Base-by-base conservation (phyloP, 2,797 vertebrate genomes). In the Picus viridis region DNA sequence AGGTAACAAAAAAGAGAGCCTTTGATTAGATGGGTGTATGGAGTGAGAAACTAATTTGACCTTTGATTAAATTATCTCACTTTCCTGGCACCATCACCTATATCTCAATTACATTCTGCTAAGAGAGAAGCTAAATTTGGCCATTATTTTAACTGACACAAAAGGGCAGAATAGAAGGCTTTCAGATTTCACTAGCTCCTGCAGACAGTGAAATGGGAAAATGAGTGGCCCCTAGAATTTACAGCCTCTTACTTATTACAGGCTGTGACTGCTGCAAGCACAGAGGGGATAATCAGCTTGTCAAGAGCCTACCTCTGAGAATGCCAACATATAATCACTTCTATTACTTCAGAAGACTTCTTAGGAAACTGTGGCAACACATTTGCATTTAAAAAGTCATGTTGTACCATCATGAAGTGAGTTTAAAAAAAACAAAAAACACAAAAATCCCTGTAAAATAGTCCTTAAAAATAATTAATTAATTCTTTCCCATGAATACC, bases 211-310 rank as follows among this genome's bases (percentile, higher is more conserved):
- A 97, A 97, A 97, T 94, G 90, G 83, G 95, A 96, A 97, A 96
- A 97, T 94, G 95, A 97, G 89, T 92, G 83, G 84, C 71, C 94
- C 57, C 86, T 91, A 83, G 94, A 96, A 96, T 97, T 96, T 96
- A 81, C 80, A 95, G 56, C 82, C 71, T 96, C 83, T 97, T 96
- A 64, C 93, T 97, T 96, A 94, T 97, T 96, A 94, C 87, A 93
- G 93, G 47, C 85, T 96, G 84, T 94, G 95, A 97, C 95, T 97
- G 93, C 85, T 71, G 88, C 94, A 96, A 96, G 86, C 94, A 93
- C 88, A 90, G 81, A 93, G 67, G 36, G 89, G 90, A 97, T 97
- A 97, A 98, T 98, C 95, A 96, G 89, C 92, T 96, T 97, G 97
- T 97, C 97, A 97, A 96, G 88, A 95, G 71, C 62, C 76, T 88